Conservation (phyloP, 2,888 invertebrate species). For the Spilosoma lubricipeda region DNA sequence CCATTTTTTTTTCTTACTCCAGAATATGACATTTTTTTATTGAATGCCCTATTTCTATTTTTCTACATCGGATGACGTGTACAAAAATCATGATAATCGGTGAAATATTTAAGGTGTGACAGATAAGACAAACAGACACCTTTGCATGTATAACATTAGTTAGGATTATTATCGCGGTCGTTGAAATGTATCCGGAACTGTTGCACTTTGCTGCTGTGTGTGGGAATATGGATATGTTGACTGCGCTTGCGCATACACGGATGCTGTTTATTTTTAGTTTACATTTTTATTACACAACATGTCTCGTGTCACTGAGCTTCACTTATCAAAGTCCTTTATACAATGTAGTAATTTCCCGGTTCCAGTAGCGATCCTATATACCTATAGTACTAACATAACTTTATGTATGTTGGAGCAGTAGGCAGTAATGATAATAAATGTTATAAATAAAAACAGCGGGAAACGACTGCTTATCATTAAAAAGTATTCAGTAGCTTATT, state of each 20-base stretch:
- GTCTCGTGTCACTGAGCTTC: neutral
- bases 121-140: neutral
- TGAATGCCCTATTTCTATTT: neutral
- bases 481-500: neutral
- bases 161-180: neutral
- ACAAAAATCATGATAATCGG: neutral
- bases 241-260: neutral
- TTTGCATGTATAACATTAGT: neutral
- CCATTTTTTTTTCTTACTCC: neutral
- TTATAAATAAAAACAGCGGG: neutral
- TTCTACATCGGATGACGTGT: neutral
- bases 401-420: neutral
- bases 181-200: neutral
- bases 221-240: neutral
- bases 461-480: neutral
- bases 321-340: neutral
- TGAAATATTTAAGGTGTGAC: conserved; percentile 1
- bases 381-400: neutral
- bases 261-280: neutral
- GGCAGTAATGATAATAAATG: neutral
- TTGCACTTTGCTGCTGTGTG: neutral
- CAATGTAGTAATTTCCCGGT: neutral
- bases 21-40: neutral
- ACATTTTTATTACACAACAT: neutral
- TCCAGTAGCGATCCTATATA: neutral